Conservation (phyloP, 2,888 invertebrate genomes). For the Sicus ferrugineus region DNA sequence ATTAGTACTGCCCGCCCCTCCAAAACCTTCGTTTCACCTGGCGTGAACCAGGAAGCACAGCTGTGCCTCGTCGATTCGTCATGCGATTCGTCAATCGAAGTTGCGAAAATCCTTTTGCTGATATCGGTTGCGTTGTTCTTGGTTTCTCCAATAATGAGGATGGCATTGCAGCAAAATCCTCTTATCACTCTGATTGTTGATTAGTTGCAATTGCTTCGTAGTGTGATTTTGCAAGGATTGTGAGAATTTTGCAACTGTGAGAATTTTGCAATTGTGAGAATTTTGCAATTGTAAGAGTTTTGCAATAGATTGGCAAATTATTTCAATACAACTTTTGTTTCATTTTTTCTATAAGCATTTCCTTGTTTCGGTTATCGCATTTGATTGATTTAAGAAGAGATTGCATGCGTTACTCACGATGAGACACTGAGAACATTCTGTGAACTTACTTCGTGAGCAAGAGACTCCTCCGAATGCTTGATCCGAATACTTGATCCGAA, state of each 20-base stretch:
- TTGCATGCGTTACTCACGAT: no score
- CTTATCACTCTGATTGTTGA: neutral
- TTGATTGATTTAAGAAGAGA: no score
- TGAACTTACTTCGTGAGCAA: no score
- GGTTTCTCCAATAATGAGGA: neutral
- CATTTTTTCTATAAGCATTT: no score
- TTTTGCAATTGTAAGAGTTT: neutral
- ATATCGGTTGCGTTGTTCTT: no score
- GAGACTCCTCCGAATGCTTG: no score
- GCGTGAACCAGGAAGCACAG: conserved; percentile 10
- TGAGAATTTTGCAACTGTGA: neutral
- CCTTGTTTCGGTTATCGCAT: no score
- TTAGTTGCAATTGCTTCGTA: neutral
- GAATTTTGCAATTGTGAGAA: neutral
- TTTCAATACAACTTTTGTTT: no score
- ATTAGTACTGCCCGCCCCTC: no score
- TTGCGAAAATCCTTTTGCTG: conserved; percentile 11
- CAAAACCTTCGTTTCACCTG: neutral
- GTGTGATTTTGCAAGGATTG: no score
- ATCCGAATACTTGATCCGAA: no score
- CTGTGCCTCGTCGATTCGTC: neutral
- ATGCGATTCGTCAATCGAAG: conserved; percentile 2
- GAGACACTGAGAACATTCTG: no score
- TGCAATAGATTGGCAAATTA: neutral
- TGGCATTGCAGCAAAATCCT: neutral